Evolutionary conservation across 2,113 vertebrate genomes (phyloP).

Genomic region (Daboia siamensis): DNA sequence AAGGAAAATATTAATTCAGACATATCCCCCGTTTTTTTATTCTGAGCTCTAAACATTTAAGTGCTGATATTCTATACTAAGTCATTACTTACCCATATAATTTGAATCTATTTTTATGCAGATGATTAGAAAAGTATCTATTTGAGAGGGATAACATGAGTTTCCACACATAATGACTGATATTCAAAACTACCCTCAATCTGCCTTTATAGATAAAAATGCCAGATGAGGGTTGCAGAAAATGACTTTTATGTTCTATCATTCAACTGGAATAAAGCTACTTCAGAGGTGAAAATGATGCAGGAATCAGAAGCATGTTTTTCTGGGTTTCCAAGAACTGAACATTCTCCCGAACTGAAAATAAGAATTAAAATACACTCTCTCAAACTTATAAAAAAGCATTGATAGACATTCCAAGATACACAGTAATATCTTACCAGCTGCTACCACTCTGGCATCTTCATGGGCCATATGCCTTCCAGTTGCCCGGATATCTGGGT

Average conservation of each 20-base stretch:
- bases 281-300: conserved; percentile 81
- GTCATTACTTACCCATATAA: neutral
- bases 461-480: conserved; percentile 79
- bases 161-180: neutral
- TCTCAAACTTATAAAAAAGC: neutral
- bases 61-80: neutral
- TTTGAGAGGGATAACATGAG: neutral
- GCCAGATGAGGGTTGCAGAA: neutral
- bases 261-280: conserved; percentile 46
- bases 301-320: conserved; percentile 81
- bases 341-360: conserved; percentile 80
- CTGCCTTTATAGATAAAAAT: neutral
- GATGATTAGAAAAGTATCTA: neutral
- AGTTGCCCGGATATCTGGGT: conserved; percentile 76
- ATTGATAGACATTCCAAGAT: neutral
- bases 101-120: neutral
- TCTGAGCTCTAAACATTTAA: neutral
- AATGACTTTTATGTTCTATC: neutral
- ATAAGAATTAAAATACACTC: conserved; percentile 18
- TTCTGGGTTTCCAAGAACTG: conserved; percentile 77
- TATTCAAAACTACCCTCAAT: neutral
- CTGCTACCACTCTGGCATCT: conserved; percentile 85
- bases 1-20: neutral
- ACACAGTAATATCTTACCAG: conserved; percentile 74
- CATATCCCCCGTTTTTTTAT: neutral